Percentiles rank a stretch among this genome's conserved stretches.
phyloP scores from a whole-genome alignment of 2,113 vertebrate species.

The Scomber japonicus region DNA sequence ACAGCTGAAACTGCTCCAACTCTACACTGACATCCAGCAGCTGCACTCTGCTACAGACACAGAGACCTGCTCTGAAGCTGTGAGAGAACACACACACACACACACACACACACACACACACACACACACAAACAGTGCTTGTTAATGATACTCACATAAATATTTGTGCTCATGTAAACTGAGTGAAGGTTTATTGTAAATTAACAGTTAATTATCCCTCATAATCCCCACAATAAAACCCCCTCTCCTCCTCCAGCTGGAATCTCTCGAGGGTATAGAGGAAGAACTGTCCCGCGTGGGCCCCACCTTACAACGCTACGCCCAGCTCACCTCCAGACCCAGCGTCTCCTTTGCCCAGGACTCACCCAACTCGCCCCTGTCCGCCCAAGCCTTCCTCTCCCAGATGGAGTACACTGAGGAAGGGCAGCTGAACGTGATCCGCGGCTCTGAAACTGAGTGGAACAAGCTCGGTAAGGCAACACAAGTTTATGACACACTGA shows the following conservation, averaged over 20 bases:
- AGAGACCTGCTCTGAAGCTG: constrained; percentile 59
- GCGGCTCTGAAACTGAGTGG: constrained; percentile 76
- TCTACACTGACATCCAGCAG: constrained; percentile 90
- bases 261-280: constrained; percentile 82
- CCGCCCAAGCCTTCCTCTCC: constrained; percentile 90
- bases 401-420: constrained; percentile 89
- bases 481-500: too few relatives aligned
- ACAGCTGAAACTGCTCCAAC: constrained; percentile 91
- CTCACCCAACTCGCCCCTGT: constrained; percentile 74
- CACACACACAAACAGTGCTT: not conserved
- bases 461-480: constrained; percentile 78
- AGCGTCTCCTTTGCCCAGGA: constrained; percentile 88
- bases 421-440: constrained; percentile 82
- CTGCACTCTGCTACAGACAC: constrained; percentile 82
- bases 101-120: constrained; percentile 20
- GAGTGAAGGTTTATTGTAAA: not conserved
- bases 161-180: not conserved
- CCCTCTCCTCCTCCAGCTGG: constrained; percentile 21
- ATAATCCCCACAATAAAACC: not conserved
- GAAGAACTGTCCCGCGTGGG: constrained; percentile 87
- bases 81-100: constrained; percentile 63
- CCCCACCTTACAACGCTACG: constrained; percentile 88
- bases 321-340: constrained; percentile 83
- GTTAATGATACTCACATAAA: not conserved
- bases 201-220: not conserved